Evolutionary conservation across 2,113 vertebrate species (phyloP).

Genomic region (Muscicapa adusta): DNA sequence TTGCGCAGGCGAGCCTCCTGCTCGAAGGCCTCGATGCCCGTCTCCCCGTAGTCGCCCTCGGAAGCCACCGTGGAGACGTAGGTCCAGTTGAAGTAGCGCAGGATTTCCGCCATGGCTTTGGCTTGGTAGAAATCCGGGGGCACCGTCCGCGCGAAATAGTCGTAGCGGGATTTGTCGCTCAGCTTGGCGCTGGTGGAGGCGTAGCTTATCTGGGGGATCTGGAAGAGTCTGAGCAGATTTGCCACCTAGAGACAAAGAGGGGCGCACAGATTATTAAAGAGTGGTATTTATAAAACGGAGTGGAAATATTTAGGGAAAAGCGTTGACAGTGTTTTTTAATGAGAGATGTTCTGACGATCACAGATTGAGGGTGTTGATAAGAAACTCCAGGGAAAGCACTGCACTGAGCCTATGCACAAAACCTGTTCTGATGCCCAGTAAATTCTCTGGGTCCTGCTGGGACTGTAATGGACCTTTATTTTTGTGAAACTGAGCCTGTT

Average conservation of each 20-base stretch:
- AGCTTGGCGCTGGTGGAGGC: conserved; percentile 98
- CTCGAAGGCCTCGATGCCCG: conserved; percentile 95
- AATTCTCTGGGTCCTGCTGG: neutral
- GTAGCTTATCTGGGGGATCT: conserved; percentile 98
- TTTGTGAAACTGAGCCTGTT: neutral
- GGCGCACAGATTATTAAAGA: neutral
- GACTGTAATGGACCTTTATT: neutral
- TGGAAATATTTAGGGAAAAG: neutral
- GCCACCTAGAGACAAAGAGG: conserved; percentile 79
- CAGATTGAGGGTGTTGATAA: neutral
- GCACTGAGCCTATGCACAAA: neutral
- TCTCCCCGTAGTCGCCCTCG: conserved; percentile 95
- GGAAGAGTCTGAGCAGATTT: conserved; percentile 94
- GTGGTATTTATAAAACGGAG: too few species aligned
- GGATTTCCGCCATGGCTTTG: conserved; percentile 97
- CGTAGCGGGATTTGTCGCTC: conserved; percentile 95
- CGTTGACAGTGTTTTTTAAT: neutral
- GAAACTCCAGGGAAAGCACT: neutral
- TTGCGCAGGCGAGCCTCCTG: conserved; percentile 93
- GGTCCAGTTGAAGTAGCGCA: conserved; percentile 96
- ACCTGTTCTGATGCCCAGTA: neutral
- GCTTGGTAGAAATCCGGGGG: conserved; percentile 98
- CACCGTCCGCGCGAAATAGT: conserved; percentile 95
- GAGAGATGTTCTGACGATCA: neutral
- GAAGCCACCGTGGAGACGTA: conserved; percentile 97